Evolutionary conservation across 2,113 vertebrate genomes (phyloP), one percentile per base, ranked within the genome.

Genomic region (Capra hircus): DNA sequence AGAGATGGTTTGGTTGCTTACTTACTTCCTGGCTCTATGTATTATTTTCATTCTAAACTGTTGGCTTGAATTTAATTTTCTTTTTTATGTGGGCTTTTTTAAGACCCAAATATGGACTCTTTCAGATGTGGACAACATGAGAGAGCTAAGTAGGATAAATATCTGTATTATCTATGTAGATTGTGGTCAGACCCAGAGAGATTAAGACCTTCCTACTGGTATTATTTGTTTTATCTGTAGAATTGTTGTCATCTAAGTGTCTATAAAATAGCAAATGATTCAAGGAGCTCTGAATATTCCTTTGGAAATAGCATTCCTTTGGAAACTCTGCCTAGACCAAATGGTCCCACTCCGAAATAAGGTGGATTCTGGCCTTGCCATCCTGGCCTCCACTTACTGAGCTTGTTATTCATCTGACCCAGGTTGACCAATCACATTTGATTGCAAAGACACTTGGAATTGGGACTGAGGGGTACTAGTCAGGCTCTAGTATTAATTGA

Each of bases 21-120:
- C 83, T 87, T 82, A 57, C n/a, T 33, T 91, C 23, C 7, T 64
- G 36, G 16, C 0, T 97, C 62, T 78, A 4, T 30, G 6, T 43
- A 82, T 97, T 3, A 60, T 95, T 64, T 97, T 96, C 81, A 59
- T 43, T 67, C 4, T 55, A 71, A 93, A 21, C 0, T 96, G 48
- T 94, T 98, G 48, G 80, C 64, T 62, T 90, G 80, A 88, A 90
- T 97, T 97, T 97, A 21, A 6, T 7, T 97, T 82, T 90, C 7
- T 81, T 87, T 95, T 82, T 88, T 78, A 88, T 81, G 21, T 1
- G 28, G 0, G 1, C 6, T 94, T 96, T 96, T 97, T 43, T 2
- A 92, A 95, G 36, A 52, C 40, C 43, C 16, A 52, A 55, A 28
- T 64, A 83, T 74, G 21, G 62, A 88, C 62, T 94, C 57, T 45